Conservation (phyloP, 2,113 vertebrate species). For the Bubo scandiacus region DNA sequence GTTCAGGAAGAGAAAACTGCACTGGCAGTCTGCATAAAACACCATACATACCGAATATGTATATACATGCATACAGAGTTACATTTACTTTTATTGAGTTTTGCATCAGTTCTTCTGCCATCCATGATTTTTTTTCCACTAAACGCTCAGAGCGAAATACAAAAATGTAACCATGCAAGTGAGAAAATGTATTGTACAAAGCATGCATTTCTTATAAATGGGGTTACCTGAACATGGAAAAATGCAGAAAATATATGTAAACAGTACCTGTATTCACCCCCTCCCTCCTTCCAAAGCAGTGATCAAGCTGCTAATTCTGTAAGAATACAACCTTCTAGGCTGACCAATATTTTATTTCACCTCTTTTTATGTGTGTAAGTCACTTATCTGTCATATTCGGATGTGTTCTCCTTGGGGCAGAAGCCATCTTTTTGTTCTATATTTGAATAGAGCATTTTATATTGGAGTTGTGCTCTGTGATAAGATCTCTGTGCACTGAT, state of each 20-base stretch:
- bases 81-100: not conserved
- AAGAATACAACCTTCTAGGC: not conserved
- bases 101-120: not conserved
- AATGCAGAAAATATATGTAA: not conserved
- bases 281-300: not conserved
- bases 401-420: not conserved
- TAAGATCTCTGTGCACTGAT: not conserved
- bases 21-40: not conserved
- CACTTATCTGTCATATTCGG: not conserved
- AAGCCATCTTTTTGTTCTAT: not conserved
- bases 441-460: not conserved
- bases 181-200: not conserved
- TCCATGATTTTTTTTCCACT: not conserved
- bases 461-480: not conserved
- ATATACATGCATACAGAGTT: not conserved
- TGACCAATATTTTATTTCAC: not conserved
- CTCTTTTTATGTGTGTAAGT: not conserved
- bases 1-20: not conserved
- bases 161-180: not conserved
- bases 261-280: not conserved
- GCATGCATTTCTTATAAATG: not conserved
- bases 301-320: not conserved
- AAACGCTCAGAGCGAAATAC: not conserved
- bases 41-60: not conserved
- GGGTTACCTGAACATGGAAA: not conserved